Evolutionary conservation across 92 coral and sea anemone genomes (phyloP).

Genomic region (Porites cylindrica): DNA sequence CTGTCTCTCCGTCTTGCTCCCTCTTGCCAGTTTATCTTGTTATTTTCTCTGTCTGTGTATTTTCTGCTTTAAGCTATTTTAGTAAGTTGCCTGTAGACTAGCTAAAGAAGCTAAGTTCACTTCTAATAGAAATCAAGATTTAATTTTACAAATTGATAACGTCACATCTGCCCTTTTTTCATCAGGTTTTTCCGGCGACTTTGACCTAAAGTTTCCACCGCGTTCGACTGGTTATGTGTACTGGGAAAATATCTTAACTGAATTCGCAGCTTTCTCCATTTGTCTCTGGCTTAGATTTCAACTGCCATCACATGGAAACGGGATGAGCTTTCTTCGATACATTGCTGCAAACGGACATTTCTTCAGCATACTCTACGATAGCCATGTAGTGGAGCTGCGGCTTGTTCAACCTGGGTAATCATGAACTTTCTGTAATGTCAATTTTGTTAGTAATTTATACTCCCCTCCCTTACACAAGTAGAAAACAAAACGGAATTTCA

Average conservation of each 20-base stretch:
- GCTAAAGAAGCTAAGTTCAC: too few species aligned
- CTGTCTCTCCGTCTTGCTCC: too few species aligned
- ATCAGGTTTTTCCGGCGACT: slow-evolving; percentile 56
- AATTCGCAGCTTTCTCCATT: slow-evolving; percentile 49
- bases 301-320: background rate
- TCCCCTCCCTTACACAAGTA: too few species aligned
- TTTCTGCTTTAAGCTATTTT: too few species aligned
- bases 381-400: background rate
- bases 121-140: too few species aligned
- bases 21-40: too few species aligned
- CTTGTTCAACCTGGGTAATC: background rate
- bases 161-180: too few species aligned
- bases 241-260: slow-evolving; percentile 29
- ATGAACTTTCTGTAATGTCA: too few species aligned
- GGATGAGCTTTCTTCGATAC: slow-evolving; percentile 12
- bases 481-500: too few species aligned
- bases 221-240: background rate
- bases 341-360: background rate
- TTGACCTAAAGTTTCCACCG: slow-evolving; percentile 18
- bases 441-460: too few species aligned
- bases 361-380: background rate
- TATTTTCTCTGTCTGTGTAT: too few species aligned
- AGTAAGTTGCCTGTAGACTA: too few species aligned
- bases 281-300: slow-evolving; percentile 59
- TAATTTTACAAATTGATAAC: background rate